Evolutionary conservation across 1,140 invertebrate genomes (phyloP).

Genomic region (Heterodera schachtii): DNA sequence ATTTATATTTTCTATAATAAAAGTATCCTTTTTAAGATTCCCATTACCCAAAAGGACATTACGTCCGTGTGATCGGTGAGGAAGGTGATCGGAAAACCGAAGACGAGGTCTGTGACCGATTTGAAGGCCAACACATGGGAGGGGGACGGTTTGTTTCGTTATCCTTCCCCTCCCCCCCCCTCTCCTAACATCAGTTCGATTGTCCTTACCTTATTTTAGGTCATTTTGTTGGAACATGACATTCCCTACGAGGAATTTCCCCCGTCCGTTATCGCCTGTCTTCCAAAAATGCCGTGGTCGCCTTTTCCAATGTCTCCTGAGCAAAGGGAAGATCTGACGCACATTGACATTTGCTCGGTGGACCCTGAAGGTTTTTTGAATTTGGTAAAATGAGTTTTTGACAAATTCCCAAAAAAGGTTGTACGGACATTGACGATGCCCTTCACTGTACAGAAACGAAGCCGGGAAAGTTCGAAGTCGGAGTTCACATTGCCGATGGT

Average conservation of each 20-base stretch:
- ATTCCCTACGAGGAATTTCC: constrained; percentile 92
- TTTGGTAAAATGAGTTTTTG: too few relatives aligned
- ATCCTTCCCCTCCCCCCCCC: too few relatives aligned
- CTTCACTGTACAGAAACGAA: constrained; percentile 81
- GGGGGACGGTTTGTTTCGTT: background rate
- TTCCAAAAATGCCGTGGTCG: constrained; percentile 85
- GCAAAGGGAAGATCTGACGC: constrained; percentile 67
- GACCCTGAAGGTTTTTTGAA: constrained; percentile 79
- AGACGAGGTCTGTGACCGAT: constrained; percentile 37
- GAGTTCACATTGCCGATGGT: constrained; percentile 84
- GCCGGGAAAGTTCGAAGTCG: constrained; percentile 81
- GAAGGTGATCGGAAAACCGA: constrained; percentile 71
- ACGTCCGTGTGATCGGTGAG: constrained; percentile 90
- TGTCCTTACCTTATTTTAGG: background rate
- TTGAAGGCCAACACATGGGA: background rate
- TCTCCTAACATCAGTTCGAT: too few relatives aligned
- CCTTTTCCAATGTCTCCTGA: constrained; percentile 70
- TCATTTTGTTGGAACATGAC: constrained; percentile 88
- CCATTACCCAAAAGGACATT: constrained; percentile 79
- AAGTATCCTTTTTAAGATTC: constrained; percentile 36
- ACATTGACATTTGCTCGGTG: constrained; percentile 88
- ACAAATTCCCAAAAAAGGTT: constrained; percentile 69
- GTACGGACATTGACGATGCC: constrained; percentile 98
- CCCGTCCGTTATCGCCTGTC: constrained; percentile 85
- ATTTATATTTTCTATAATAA: constrained; percentile 62